Conservation (phyloP, 2,113 vertebrate species). For the Tor tambroides region DNA sequence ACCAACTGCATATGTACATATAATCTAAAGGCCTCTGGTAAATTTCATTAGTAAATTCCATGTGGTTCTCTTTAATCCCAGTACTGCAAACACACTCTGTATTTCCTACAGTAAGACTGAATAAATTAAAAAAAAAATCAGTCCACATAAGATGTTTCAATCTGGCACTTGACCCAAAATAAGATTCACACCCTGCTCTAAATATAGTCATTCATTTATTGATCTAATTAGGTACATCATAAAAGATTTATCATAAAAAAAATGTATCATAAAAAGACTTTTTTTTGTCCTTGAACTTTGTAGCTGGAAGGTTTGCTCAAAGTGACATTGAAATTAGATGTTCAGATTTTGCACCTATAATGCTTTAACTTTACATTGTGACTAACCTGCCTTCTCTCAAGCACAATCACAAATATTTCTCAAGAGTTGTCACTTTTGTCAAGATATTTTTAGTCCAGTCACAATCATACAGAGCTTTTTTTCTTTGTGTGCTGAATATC, state of each 20-base stretch:
- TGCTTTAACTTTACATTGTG: not conserved
- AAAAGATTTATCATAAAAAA: not conserved
- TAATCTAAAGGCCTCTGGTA: not conserved
- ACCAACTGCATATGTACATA: not conserved
- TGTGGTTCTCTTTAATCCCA: not conserved
- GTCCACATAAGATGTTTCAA: not conserved
- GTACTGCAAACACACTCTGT: not conserved
- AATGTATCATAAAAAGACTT: not conserved
- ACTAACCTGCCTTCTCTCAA: not conserved
- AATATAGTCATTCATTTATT: conserved; percentile 3
- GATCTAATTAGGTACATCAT: conserved; percentile 5
- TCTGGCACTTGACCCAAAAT: not conserved
- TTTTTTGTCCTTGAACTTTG: conserved; percentile 13
- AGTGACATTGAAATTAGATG: not conserved
- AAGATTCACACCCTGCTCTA: not conserved
- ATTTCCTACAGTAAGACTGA: not conserved
- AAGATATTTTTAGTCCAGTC: not conserved
- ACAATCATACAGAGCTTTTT: not conserved
- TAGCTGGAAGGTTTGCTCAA: not conserved
- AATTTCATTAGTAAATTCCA: not conserved
- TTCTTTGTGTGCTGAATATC: not conserved
- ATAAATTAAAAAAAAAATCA: not conserved
- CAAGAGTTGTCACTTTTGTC: not conserved
- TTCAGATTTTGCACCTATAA: not conserved
- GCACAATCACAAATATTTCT: not conserved